These are phyloP conservation scores for Caerostris extrusa DNA, from an alignment of 1,140 invertebrate genomes.

Conservation along the genomic window DNA sequence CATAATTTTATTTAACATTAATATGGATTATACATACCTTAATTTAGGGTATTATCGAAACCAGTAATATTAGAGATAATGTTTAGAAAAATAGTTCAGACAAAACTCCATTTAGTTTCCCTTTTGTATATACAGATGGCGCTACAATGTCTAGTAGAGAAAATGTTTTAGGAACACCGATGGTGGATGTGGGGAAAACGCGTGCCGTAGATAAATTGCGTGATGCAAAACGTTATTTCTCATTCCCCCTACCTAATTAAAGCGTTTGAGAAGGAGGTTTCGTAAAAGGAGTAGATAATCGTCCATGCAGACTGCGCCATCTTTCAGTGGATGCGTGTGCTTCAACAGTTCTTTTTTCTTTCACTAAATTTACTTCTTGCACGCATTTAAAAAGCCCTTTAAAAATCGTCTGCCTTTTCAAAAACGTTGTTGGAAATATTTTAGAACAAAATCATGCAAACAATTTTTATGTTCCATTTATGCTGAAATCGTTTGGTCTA, in stretches of 20 bases:
- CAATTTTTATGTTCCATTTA: neutral
- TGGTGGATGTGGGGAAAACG: neutral
- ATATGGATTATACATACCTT: too few species aligned
- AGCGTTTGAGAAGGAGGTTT: conserved; percentile 37
- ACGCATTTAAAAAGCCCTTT: neutral
- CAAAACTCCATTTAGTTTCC: neutral
- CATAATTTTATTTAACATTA: too few species aligned
- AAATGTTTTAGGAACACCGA: neutral
- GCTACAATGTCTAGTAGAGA: neutral
- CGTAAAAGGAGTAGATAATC: conserved; percentile 31
- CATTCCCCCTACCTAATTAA: conserved; percentile 9
- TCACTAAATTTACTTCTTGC: neutral
- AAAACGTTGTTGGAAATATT: neutral
- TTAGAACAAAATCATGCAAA: neutral
- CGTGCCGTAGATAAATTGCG: conserved; percentile 49
- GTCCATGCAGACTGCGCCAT: neutral
- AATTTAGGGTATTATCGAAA: too few species aligned
- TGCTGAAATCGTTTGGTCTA: neutral
- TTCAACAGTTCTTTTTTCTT: neutral
- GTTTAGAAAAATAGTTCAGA: too few species aligned
- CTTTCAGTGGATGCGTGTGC: neutral
- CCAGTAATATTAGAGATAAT: too few species aligned
- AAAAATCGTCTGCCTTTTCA: neutral
- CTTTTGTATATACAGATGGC: neutral
- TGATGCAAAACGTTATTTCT: conserved; percentile 29